phyloP scores from a whole-genome alignment of 2,113 vertebrate genomes.

The Xyrauchen texanus region DNA sequence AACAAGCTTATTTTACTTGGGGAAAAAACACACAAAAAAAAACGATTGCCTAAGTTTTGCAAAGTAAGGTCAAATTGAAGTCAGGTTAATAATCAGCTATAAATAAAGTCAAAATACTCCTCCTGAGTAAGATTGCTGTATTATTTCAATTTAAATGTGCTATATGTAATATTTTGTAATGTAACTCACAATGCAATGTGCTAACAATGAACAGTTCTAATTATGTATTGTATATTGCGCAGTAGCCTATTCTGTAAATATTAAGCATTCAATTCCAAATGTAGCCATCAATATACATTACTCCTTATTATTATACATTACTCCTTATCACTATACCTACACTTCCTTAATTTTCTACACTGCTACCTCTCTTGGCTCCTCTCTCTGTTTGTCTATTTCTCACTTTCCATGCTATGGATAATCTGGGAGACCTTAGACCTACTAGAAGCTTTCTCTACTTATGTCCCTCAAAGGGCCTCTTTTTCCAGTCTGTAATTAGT shows the following conservation, averaged over 20 bases:
- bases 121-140: too few relatives aligned
- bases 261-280: neutral
- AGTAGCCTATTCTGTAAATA: too few relatives aligned
- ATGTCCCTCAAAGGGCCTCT: slow-evolving; percentile 45
- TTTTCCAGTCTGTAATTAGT: slow-evolving; percentile 52
- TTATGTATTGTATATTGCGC: too few relatives aligned
- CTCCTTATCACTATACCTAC: neutral
- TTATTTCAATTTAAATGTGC: too few relatives aligned
- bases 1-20: too few relatives aligned
- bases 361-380: slow-evolving; percentile 10
- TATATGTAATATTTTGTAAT: too few relatives aligned
- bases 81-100: too few relatives aligned
- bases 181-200: too few relatives aligned
- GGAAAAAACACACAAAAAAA: neutral
- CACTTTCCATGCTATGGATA: slow-evolving; percentile 28
- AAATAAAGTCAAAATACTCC: too few relatives aligned
- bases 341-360: slow-evolving; percentile 26
- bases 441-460: slow-evolving; percentile 35
- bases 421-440: slow-evolving; percentile 22
- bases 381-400: slow-evolving; percentile 20
- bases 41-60: too few relatives aligned
- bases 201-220: too few relatives aligned
- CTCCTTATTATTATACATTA: neutral
- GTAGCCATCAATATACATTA: neutral
- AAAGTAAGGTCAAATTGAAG: too few relatives aligned